A percentile compares a stretch with the other conserved stretches of the same genome.
Conservation (phyloP, 2,113 vertebrate species). For the Benitochromis conjunctus region DNA sequence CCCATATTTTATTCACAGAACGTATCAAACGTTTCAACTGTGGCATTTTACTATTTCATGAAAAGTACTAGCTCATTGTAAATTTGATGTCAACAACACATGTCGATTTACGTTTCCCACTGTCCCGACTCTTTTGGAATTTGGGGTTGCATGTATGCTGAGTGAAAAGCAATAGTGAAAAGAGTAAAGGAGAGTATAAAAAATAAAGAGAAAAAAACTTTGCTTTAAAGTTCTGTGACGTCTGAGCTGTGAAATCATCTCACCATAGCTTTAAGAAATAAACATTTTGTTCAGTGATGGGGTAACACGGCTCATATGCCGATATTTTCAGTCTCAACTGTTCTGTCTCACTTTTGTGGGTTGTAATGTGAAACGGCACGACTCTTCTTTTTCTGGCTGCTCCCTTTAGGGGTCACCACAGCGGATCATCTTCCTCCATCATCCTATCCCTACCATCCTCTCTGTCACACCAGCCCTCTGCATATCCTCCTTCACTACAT, state of each 20-base stretch:
- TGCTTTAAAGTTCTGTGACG: neutral
- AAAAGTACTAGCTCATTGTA: neutral
- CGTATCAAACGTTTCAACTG: neutral
- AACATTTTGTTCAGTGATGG: neutral
- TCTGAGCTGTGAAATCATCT: neutral
- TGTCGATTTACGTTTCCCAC: neutral
- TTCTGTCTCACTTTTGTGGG: neutral
- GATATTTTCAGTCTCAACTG: neutral
- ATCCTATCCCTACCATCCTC: neutral
- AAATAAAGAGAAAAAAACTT: neutral
- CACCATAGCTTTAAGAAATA: neutral
- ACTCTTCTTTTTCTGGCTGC: neutral
- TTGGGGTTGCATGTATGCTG: neutral
- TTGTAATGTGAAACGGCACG: constrained; percentile 5
- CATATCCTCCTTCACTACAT: neutral
- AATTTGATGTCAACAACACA: neutral
- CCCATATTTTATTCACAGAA: neutral
- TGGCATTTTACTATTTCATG: neutral
- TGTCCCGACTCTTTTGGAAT: neutral
- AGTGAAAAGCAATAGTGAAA: neutral
- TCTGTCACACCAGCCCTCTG: neutral
- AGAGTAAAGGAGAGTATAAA: neutral
- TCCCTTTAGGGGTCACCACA: neutral
- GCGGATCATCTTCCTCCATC: neutral
- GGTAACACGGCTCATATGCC: neutral